phyloP scores from a whole-genome alignment of 2,888 invertebrate species.

The Melipona bicolor region DNA sequence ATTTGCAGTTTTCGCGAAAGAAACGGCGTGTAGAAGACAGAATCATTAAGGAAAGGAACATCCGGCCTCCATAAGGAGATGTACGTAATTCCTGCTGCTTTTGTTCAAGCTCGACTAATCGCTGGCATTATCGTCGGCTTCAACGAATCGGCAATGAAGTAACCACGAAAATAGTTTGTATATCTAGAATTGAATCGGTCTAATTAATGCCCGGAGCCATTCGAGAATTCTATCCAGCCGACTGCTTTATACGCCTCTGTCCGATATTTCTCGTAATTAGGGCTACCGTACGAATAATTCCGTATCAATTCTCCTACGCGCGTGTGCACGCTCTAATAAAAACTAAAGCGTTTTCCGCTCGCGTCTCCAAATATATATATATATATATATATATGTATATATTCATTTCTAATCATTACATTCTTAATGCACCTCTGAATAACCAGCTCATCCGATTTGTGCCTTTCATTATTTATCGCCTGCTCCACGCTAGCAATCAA shows the following conservation, averaged over 20 bases:
- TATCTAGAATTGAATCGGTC: constrained; percentile 57
- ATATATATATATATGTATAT: too few relatives aligned
- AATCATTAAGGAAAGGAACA: constrained; percentile 54
- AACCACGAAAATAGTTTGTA: constrained; percentile 53
- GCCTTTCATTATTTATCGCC: not conserved
- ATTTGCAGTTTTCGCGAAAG: constrained; percentile 41
- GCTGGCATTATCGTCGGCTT: constrained; percentile 51
- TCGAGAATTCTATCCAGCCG: constrained; percentile 52
- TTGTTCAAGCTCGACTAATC: constrained; percentile 61
- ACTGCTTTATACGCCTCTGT: constrained; percentile 45
- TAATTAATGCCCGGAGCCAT: constrained; percentile 48
- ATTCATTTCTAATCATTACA: constrained; percentile 1
- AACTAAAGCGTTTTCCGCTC: not conserved
- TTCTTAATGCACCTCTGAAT: not conserved
- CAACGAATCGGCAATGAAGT: constrained; percentile 58
- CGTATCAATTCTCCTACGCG: constrained; percentile 9
- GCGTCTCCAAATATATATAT: not conserved
- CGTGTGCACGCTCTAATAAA: constrained; percentile 27
- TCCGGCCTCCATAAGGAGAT: constrained; percentile 51
- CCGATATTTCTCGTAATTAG: constrained; percentile 52
- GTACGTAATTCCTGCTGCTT: constrained; percentile 40
- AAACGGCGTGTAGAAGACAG: constrained; percentile 44
- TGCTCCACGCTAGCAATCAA: not conserved
- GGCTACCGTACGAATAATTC: not conserved
- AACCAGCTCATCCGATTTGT: not conserved